Conservation (phyloP, 1,140 invertebrate species). For the Latrodectus geometricus region DNA sequence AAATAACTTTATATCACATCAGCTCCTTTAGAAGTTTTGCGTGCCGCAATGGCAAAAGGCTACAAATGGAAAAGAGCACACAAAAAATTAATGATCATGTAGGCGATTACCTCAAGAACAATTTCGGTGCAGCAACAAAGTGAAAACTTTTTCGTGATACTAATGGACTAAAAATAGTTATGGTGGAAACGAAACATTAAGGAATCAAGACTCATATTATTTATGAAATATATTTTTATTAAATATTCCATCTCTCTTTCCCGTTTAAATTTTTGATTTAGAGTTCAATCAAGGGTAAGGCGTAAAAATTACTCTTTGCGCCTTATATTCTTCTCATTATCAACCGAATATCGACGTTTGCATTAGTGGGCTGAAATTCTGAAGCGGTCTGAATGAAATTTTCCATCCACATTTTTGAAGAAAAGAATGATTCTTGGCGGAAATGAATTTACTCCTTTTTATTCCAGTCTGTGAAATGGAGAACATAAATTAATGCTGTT, state of each 20-base stretch:
- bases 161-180: constrained; percentile 47
- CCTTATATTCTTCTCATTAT: constrained; percentile 9
- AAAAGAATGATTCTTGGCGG: not conserved
- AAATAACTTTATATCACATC: not conserved
- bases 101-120: constrained; percentile 23
- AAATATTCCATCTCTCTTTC: not conserved
- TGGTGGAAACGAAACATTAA: constrained; percentile 33
- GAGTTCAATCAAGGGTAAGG: constrained; percentile 19
- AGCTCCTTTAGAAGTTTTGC: not conserved
- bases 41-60: not conserved
- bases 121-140: not conserved
- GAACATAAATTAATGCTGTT: too few species aligned
- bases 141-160: constrained; percentile 32
- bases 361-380: constrained; percentile 10
- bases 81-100: constrained; percentile 40
- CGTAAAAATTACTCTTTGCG: not conserved
- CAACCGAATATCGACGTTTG: constrained; percentile 38
- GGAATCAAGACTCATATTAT: constrained; percentile 4
- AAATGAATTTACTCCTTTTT: not conserved
- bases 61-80: not conserved
- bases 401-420: constrained; percentile 2
- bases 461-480: too few species aligned
- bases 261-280: not conserved
- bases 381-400: constrained; percentile 5
- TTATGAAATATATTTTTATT: constrained; percentile 32